These are phyloP conservation scores for Standfussiana lucernea DNA, from an alignment of 2,888 invertebrate species.

Conservation along the genomic window DNA sequence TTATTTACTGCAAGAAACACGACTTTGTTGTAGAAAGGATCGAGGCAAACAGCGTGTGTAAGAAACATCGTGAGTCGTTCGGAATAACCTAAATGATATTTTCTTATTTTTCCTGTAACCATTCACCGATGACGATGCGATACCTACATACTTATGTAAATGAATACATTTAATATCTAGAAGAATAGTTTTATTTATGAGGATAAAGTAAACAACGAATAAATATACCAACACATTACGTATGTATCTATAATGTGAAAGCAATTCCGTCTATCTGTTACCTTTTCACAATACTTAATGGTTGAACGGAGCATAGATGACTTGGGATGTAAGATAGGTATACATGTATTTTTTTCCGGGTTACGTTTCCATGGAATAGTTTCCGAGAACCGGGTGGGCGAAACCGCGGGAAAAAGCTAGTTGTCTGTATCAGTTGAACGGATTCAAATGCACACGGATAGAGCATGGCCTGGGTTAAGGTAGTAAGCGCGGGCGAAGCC, in stretches of 20 bases:
- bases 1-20: slow-evolving; percentile 52
- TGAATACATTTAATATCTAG: slow-evolving; percentile 8
- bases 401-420: not conserved
- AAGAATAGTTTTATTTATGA: slow-evolving; percentile 3
- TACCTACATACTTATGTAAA: slow-evolving; percentile 20
- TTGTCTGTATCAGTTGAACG: not conserved
- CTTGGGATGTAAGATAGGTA: not conserved
- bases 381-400: not conserved
- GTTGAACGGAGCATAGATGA: not conserved
- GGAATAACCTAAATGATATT: slow-evolving; percentile 52
- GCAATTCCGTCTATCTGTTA: not conserved
- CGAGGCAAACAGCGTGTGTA: slow-evolving; percentile 43
- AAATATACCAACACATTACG: not conserved
- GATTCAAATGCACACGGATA: not conserved
- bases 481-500: not conserved
- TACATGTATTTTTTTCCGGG: not conserved
- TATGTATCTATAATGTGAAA: not conserved
- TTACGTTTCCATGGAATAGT: not conserved
- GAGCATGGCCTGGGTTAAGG: not conserved
- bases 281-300: not conserved
- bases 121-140: slow-evolving; percentile 29
- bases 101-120: slow-evolving; percentile 53
- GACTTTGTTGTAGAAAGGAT: slow-evolving; percentile 59
- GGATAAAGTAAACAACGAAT: slow-evolving; percentile 6
- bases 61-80: slow-evolving; percentile 26